These are phyloP conservation scores for Listrodromus nycthemerus DNA, from an alignment of 2,888 invertebrate genomes.

Conservation along the genomic window DNA sequence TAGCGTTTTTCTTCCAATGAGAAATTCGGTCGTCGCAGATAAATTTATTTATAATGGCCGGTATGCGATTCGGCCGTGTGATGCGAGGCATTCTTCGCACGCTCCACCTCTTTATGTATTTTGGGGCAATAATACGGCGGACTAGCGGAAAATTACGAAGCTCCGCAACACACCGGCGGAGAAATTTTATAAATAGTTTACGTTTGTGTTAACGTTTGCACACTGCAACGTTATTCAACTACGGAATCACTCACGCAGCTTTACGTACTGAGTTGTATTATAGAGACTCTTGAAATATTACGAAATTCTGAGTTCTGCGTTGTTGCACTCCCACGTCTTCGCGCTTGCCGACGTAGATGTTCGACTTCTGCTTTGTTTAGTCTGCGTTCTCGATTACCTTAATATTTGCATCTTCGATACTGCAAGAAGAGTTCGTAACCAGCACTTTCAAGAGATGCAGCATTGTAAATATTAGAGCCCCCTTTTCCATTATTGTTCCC, in stretches of 20 bases:
- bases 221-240: slow-evolving; percentile 76
- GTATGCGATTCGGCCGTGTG: slow-evolving; percentile 11
- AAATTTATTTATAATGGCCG: slow-evolving; percentile 42
- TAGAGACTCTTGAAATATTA: slow-evolving; percentile 68
- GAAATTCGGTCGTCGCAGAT: slow-evolving; percentile 9
- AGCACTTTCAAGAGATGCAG: neutral
- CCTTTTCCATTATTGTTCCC: neutral
- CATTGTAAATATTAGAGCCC: neutral
- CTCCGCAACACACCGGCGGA: slow-evolving; percentile 35
- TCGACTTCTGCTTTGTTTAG: neutral
- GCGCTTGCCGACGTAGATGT: no score
- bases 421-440: neutral
- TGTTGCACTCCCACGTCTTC: neutral
- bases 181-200: slow-evolving; percentile 77
- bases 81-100: slow-evolving; percentile 15
- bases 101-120: slow-evolving; percentile 68
- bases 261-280: slow-evolving; percentile 15
- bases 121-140: slow-evolving; percentile 71
- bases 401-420: neutral
- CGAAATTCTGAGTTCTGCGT: slow-evolving; percentile 29
- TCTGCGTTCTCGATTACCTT: neutral
- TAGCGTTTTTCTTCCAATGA: neutral
- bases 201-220: slow-evolving; percentile 71
- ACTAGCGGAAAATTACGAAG: slow-evolving; percentile 60
- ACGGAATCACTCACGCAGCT: slow-evolving; percentile 64